Evolutionary conservation across 2,113 vertebrate genomes (phyloP).

Genomic region (Macquaria australasica): DNA sequence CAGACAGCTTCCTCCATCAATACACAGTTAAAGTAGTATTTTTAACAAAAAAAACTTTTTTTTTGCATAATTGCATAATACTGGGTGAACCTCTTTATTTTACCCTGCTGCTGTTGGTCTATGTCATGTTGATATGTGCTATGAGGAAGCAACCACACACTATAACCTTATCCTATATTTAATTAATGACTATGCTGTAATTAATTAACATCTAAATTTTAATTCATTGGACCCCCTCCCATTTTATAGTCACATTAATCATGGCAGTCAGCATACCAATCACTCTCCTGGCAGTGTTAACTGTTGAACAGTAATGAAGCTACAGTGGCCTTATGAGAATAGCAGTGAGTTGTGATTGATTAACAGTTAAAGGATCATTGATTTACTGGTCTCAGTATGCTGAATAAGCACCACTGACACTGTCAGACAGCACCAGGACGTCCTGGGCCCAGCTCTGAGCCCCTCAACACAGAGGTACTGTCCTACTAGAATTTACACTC

Average conservation of each 20-base stretch:
- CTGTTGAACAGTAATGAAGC: slow-evolving; percentile 76
- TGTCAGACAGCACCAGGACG: slow-evolving; percentile 32
- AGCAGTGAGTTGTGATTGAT: slow-evolving; percentile 77
- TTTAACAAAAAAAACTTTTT: background rate
- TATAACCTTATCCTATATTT: slow-evolving; percentile 46
- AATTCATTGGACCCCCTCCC: slow-evolving; percentile 47
- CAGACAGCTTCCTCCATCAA: slow-evolving; percentile 11
- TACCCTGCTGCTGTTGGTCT: slow-evolving; percentile 18
- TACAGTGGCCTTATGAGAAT: slow-evolving; percentile 72
- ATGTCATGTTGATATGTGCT: slow-evolving; percentile 24
- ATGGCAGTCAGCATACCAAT: slow-evolving; percentile 60
- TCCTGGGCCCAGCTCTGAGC: slow-evolving; percentile 15
- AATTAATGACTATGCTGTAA: slow-evolving; percentile 49
- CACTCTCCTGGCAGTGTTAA: slow-evolving; percentile 72
- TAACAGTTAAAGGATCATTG: slow-evolving; percentile 77
- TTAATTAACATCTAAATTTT: slow-evolving; percentile 68
- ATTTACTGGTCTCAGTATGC: slow-evolving; percentile 69
- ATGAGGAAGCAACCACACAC: slow-evolving; percentile 41
- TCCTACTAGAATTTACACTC: background rate
- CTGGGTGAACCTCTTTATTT: background rate
- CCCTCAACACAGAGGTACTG: slow-evolving; percentile 3
- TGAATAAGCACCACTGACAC: slow-evolving; percentile 65
- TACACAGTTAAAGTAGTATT: background rate
- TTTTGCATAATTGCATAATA: background rate
- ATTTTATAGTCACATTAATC: slow-evolving; percentile 72